phyloP scores from a whole-genome alignment of 2,888 invertebrate species.

The Caradrina clavipalpis region DNA sequence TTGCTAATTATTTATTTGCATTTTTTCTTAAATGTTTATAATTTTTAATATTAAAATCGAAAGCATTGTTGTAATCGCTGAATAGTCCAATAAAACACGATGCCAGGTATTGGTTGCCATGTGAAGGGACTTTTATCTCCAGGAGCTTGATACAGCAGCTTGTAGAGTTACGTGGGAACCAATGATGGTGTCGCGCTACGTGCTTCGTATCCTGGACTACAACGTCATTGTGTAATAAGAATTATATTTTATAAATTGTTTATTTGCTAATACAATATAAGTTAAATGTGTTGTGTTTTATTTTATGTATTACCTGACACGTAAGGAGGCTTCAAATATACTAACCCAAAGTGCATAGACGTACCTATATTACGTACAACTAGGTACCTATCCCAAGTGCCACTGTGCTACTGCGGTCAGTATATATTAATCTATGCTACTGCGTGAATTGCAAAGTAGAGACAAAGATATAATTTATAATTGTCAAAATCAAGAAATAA shows the following conservation, averaged over 20 bases:
- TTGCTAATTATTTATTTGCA: constrained; percentile 90
- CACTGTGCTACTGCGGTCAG: too few relatives aligned
- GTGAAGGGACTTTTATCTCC: constrained; percentile 49
- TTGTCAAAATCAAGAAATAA: not conserved
- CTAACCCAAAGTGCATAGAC: too few relatives aligned
- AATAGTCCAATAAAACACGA: constrained; percentile 71
- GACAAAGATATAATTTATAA: too few relatives aligned
- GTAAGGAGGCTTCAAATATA: too few relatives aligned
- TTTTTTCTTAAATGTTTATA: constrained; percentile 88
- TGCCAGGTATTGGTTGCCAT: constrained; percentile 67
- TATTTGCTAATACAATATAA: constrained; percentile 93
- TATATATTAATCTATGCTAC: too few relatives aligned
- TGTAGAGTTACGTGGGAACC: constrained; percentile 70
- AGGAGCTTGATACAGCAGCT: constrained; percentile 49
- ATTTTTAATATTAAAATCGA: constrained; percentile 83
- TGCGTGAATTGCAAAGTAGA: not conserved
- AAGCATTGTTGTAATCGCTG: constrained; percentile 85
- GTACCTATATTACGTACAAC: too few relatives aligned
- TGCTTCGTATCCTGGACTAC: constrained; percentile 82
- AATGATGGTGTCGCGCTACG: constrained; percentile 68
- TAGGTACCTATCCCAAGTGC: too few relatives aligned
- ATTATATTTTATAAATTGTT: constrained; percentile 91
- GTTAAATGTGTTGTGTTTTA: constrained; percentile 81
- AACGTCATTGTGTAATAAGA: constrained; percentile 86
- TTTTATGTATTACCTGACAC: constrained; percentile 44